Evolutionary conservation across 2,888 invertebrate species (phyloP).

Genomic region (Trachelus tabidus): DNA sequence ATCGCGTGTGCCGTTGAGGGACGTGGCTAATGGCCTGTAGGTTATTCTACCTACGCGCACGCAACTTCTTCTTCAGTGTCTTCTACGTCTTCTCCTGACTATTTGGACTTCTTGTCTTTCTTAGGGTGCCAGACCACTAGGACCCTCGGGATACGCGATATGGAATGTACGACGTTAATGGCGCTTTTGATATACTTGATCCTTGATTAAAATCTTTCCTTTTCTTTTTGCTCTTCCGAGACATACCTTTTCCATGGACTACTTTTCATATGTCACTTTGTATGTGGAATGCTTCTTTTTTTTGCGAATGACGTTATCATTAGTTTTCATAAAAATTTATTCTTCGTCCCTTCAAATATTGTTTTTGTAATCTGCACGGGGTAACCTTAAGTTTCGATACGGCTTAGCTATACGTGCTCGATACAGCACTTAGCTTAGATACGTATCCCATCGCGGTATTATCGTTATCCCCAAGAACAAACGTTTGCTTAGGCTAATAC

Average conservation of each 20-base stretch:
- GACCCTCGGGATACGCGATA: not conserved
- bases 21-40: constrained; percentile 61
- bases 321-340: not conserved
- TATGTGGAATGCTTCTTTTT: not conserved
- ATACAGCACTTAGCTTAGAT: not conserved
- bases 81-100: not conserved
- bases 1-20: constrained; percentile 55
- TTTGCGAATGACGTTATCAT: not conserved
- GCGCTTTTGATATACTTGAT: not conserved
- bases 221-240: not conserved
- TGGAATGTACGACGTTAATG: not conserved
- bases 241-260: not conserved
- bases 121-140: not conserved
- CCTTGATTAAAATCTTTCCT: not conserved
- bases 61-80: constrained; percentile 12
- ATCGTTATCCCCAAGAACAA: constrained; percentile 3
- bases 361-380: not conserved
- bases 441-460: not conserved
- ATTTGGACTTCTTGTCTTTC: not conserved
- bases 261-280: not conserved
- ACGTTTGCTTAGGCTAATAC: constrained; percentile 6
- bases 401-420: not conserved
- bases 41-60: constrained; percentile 36
- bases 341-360: not conserved
- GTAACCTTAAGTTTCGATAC: not conserved